A percentile compares a stretch with the other conserved stretches of the same genome.
Evolutionary conservation across 2,797 vertebrate genomes (phyloP).

Genomic region (Tinamus major): DNA sequence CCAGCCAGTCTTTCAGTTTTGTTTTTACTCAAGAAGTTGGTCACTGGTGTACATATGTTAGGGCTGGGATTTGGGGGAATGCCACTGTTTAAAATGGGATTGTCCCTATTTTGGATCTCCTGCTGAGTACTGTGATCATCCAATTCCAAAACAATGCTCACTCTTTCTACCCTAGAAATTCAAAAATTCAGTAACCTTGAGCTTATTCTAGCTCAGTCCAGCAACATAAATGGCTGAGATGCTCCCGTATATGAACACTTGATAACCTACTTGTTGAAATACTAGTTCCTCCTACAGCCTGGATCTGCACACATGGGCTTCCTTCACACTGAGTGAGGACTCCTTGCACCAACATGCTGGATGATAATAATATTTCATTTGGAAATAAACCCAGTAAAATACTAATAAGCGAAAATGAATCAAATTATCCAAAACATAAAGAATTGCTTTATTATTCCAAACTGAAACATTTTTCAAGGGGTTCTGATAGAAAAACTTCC

Average conservation of each 20-base stretch:
- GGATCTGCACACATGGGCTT: not conserved
- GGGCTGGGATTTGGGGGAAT: not conserved
- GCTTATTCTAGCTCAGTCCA: not conserved
- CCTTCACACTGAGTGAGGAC: not conserved
- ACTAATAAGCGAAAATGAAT: not conserved
- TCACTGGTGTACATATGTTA: not conserved
- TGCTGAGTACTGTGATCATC: not conserved
- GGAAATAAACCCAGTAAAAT: not conserved
- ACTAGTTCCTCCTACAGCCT: not conserved
- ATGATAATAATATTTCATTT: not conserved
- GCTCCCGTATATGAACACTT: not conserved
- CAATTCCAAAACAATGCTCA: not conserved
- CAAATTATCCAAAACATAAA: not conserved
- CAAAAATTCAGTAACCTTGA: not conserved
- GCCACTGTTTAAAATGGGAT: not conserved
- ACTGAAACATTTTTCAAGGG: not conserved
- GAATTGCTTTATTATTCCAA: not conserved
- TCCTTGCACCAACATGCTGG: not conserved
- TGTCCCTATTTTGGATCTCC: not conserved
- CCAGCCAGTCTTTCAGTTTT: not conserved
- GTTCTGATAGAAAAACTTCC: not conserved
- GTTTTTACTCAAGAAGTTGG: not conserved
- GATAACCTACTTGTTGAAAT: not conserved
- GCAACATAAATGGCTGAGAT: not conserved
- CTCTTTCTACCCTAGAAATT: not conserved